Base-by-base conservation (phyloP, 2,797 vertebrate species). In the Pangasius mekongensis region DNA sequence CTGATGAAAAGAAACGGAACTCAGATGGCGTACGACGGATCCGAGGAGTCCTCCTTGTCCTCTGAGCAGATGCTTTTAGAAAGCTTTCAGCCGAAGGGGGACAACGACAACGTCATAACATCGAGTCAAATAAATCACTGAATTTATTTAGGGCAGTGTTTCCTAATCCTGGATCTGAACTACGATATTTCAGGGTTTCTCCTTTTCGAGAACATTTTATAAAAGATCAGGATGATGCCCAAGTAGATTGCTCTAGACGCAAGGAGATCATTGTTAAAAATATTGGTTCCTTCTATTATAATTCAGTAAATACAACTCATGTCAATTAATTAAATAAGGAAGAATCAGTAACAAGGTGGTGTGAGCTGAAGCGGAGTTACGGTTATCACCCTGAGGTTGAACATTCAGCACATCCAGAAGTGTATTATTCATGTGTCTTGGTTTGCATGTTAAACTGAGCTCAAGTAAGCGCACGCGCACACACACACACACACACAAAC, bases 31-130 rank as follows among this genome's bases (percentile, higher is more conserved):
- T 20, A 30, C 14, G 18, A n/a, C 36, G 20, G 81, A 43, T 66
- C 80, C 2, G 33, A 62, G 56, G 56, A 82, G 78, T 82, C 81
- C 39, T 60, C 13, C 78, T n/a, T 64, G 60, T 30, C 60, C 81
- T 66, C 81, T 20, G 81, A 83, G 60, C 81, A 83, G 81, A 83
- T 83, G 60, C 36, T 64, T 64, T 83, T 66, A 10, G 81, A 66
- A 87, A 69, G 39, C 81, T 83, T 83, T 66, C 39, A 49, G 81
- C 81, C 39, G 16, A 83, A 43, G 27, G 27, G 62, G 82, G 39
- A 52, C 16, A 1, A 83, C 39, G 30, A n/a, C 24, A 10, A 49
- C 27, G 82, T 83, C 43, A 67, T 83, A 22, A 83, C 82, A 83
- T 83, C 60, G 14, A 83, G 27, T 66, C 60, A 22, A 10, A 83